Conservation (phyloP, 2,113 vertebrate genomes). For the Myotis brandtii region DNA sequence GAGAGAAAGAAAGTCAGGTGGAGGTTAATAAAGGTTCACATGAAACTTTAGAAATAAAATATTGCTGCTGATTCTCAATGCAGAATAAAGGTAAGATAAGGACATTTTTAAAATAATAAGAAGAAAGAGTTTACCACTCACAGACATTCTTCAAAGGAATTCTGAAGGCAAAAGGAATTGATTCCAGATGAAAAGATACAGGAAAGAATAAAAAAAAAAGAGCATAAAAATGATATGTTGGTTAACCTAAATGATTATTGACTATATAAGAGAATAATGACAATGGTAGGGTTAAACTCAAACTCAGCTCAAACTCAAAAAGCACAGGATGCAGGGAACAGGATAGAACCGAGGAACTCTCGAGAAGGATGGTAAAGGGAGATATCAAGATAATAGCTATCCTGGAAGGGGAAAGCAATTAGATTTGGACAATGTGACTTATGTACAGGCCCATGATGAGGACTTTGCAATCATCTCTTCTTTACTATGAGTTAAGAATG, state of each 20-base stretch:
- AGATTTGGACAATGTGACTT: background rate
- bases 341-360: background rate
- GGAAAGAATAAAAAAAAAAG: background rate
- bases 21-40: background rate
- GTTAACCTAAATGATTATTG: background rate
- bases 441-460: background rate
- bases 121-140: background rate
- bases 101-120: background rate
- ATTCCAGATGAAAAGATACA: constrained; percentile 16
- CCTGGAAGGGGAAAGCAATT: background rate
- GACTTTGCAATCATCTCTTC: background rate
- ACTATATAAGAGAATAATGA: background rate
- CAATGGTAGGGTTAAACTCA: background rate
- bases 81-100: constrained; percentile 36
- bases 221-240: background rate
- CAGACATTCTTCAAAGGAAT: background rate
- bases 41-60: background rate
- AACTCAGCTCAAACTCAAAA: background rate
- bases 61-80: background rate
- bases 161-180: background rate
- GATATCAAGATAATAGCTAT: background rate
- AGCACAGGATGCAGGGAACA: background rate
- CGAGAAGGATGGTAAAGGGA: background rate
- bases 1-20: background rate
- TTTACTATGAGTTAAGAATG: background rate